Base-by-base conservation (phyloP, 1,140 invertebrate genomes). In the Cyrtorhinus lividipennis region DNA sequence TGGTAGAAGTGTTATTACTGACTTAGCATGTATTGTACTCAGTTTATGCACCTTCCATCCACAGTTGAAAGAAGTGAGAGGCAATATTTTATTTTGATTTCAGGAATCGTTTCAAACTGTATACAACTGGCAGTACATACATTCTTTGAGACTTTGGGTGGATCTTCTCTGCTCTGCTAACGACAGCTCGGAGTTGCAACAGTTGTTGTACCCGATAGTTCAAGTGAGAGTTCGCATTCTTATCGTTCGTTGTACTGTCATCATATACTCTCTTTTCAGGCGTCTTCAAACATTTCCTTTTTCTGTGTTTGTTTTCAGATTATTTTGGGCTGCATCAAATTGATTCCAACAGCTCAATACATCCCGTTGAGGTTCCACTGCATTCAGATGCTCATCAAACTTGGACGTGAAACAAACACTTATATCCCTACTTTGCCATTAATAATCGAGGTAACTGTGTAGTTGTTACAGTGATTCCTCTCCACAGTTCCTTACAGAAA, bases 91-190 rank as follows among this genome's bases (percentile, higher is more conserved):
- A 64, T 5, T 53, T 22, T 22, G 48, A 13, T 72, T 74, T 18
- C 66, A 86, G 81, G 92, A 96, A 74, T 83, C 89, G 65, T 84
- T 87, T 64, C 90, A 96, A 76, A 81, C 90, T 1, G 91, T 98
- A n/a, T 98, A 97, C 70, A 99, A 98, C 74, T 99, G 96, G 95
- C 95, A 98, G 71, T 98, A 83, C 75, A 75, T 98, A 5, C 95
- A 97, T 72, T 96, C 92, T 3, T 69, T 98, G 15, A 82, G 86
- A 68, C 77, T 98, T 30, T 99, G 95, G 95, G 78, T 83, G 1
- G 84, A 90, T 74, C 73, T 95, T 12, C 74, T 96, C 59, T 78
- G 80, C 1, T 73, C 77, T 1, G 81, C 81, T 15, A 76, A 80
- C 66, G 78, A 80, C 58, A 84, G 84, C 69, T 79, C 85, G 12